These are phyloP conservation scores for Pyrocephalus nanus DNA, from an alignment of 2,797 vertebrate species.

Conservation along the genomic window DNA sequence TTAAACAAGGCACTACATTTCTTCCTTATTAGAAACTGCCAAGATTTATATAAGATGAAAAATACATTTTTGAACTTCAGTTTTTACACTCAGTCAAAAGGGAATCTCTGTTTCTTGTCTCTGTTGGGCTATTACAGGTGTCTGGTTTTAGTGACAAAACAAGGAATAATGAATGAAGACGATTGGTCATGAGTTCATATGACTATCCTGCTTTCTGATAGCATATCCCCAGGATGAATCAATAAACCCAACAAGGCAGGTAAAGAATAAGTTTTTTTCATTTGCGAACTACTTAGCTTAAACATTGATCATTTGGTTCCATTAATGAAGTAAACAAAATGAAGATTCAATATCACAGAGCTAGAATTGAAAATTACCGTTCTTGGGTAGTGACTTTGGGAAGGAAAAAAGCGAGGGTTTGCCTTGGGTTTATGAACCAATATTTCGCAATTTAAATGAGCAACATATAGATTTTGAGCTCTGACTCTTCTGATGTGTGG, in stretches of 20 bases:
- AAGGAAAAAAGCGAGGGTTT: neutral
- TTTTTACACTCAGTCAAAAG: neutral
- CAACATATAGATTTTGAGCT: constrained; percentile 44
- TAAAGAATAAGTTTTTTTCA: neutral
- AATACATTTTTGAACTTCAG: neutral
- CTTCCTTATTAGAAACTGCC: neutral
- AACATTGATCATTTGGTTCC: neutral
- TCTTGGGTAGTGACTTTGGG: neutral
- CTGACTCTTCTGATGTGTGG: neutral
- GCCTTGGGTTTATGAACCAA: constrained; percentile 15
- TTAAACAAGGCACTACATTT: neutral
- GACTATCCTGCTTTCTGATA: neutral
- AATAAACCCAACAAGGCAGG: neutral
- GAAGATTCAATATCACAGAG: neutral
- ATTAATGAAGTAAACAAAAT: neutral
- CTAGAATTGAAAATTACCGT: constrained; percentile 19
- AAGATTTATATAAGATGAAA: neutral
- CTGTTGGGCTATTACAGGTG: neutral
- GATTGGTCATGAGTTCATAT: neutral
- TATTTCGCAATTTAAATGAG: constrained; percentile 51
- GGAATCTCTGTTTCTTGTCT: neutral
- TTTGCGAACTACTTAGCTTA: constrained; percentile 15
- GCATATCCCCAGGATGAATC: neutral
- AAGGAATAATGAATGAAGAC: neutral
- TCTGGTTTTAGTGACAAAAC: neutral